Evolutionary conservation across 1,140 invertebrate species (phyloP), one percentile per base, ranked within the genome.

Genomic region (Drosophila micromelanica): DNA sequence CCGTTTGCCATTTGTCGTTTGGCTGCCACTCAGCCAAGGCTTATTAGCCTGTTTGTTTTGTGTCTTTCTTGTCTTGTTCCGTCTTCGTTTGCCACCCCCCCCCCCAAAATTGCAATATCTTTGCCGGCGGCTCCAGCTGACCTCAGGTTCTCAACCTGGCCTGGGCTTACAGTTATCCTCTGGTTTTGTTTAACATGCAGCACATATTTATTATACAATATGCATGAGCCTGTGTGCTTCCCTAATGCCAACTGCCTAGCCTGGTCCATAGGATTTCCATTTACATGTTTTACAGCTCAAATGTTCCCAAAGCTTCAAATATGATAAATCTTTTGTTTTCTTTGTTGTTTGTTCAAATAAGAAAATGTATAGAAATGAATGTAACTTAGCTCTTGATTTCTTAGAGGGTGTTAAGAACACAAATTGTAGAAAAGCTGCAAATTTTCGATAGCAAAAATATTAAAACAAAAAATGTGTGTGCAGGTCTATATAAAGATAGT

Each of bases 181-280:
- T 57, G 62, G 37, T 37, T 70, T 75, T 67, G 56, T 72, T 64
- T 43, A 51, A 54, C 62, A 69, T 63, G 55, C 55, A 69, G 60
- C 59, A 77, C 59, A 69, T 82, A 82, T 80, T 84, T 85, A 76
- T 80, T 76, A 76, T 85, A 69, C 80, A 79, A 80, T 85, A 85
- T 85, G 76, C 76, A 84, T 84, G 80, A 80, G 55, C 70, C 15
- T 62, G 9, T 62, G 60, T 49, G n/a, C n/a, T 63, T 74, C 54
- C 61, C 48, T 70, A 40, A 64, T 54, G 20, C 32, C 51, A 55
- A 52, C 7, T 42, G n/a, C 59, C 20, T 46, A 5, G n/a, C 37
- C 35, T 40, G 56, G 48, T 23, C 15, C 74, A 77, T 43, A 55
- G 65, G 52, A 76, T 76, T 69, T 70, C 48, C 51, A 7, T 32